phyloP scores from a whole-genome alignment of 2,888 invertebrate genomes.

The Lysandra coridon region DNA sequence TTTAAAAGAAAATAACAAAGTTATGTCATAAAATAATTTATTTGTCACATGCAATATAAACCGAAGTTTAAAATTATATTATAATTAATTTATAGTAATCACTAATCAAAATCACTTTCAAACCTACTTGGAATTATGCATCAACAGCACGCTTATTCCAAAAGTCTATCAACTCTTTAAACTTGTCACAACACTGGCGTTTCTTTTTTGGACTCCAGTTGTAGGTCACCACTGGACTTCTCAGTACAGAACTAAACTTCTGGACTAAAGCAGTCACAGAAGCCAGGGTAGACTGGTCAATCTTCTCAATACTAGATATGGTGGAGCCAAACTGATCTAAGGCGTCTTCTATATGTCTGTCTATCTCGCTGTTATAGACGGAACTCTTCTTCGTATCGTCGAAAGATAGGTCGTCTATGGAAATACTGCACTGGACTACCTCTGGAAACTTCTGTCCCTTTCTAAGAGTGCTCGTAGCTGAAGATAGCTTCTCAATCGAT shows the following conservation, averaged over 20 bases:
- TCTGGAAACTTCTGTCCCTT: conserved; percentile 54
- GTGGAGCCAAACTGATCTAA: conserved; percentile 60
- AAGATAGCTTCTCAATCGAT: conserved; percentile 64
- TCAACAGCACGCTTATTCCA: conserved; percentile 56
- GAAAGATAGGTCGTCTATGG: conserved; percentile 59
- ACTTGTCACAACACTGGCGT: conserved; percentile 56
- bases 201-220: conserved; percentile 39
- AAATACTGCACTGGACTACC: conserved; percentile 63
- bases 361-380: conserved; percentile 55
- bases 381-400: conserved; percentile 56
- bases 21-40: conserved; percentile 11
- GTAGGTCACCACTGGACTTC: conserved; percentile 52
- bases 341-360: conserved; percentile 66
- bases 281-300: conserved; percentile 50
- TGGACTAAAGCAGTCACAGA: conserved; percentile 67
- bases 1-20: neutral
- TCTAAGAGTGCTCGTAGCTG: conserved; percentile 54
- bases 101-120: neutral
- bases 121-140: conserved; percentile 35
- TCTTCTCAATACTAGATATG: conserved; percentile 48
- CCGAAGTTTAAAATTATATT: neutral
- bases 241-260: conserved; percentile 60
- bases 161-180: conserved; percentile 65
- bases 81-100: neutral
- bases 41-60: conserved; percentile 1